Conservation (phyloP, 2,888 invertebrate species). For the Rhaphigaster nebulosa region DNA sequence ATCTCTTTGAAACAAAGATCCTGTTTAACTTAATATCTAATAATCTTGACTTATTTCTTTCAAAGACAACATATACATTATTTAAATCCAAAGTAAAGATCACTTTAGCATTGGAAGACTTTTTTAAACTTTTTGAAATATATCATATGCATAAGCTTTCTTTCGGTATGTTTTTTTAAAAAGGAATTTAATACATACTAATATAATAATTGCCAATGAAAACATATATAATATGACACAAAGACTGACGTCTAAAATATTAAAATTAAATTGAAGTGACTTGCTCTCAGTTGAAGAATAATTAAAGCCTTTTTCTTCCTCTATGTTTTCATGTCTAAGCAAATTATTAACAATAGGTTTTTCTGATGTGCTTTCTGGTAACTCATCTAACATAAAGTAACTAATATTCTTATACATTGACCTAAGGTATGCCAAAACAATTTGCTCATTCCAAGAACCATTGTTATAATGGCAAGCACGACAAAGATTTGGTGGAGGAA, state of each 20-base stretch:
- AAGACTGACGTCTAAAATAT: constrained; percentile 80
- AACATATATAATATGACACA: constrained; percentile 82
- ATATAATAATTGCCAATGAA: constrained; percentile 80
- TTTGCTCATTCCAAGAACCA: constrained; percentile 74
- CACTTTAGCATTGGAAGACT: neutral
- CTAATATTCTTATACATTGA: constrained; percentile 70
- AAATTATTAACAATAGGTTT: constrained; percentile 41
- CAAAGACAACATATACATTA: neutral
- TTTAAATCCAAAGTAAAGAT: neutral
- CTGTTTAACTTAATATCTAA: neutral
- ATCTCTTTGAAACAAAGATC: neutral
- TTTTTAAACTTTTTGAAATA: constrained; percentile 80
- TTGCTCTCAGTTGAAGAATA: constrained; percentile 53
- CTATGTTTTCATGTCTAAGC: constrained; percentile 50
- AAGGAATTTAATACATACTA: constrained; percentile 83
- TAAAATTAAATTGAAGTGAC: constrained; percentile 69
- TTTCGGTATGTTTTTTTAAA: constrained; percentile 79
- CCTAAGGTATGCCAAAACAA: constrained; percentile 77
- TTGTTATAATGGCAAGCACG: constrained; percentile 75
- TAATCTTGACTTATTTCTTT: neutral
- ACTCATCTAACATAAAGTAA: constrained; percentile 57
- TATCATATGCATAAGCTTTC: constrained; percentile 79
- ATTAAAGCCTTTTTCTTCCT: constrained; percentile 53
- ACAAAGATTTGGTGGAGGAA: constrained; percentile 81
- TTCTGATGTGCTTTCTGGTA: constrained; percentile 30